Evolutionary conservation across 1,140 invertebrate genomes (phyloP).

Genomic region (Archegozetes longisetosus): DNA sequence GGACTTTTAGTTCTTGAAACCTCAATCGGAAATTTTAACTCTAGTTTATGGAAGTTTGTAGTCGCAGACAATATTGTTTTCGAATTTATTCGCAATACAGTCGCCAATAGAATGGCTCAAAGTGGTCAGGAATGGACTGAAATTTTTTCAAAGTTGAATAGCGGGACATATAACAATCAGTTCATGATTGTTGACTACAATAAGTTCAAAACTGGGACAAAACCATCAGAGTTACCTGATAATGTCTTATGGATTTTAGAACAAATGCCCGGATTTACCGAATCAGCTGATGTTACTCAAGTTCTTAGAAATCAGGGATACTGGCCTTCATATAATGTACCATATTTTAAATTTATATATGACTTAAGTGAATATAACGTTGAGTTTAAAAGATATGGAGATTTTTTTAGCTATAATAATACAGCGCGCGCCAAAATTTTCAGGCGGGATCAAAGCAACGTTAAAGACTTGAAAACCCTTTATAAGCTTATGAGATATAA

Average conservation of each 20-base stretch:
- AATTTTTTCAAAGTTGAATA: slow-evolving; percentile 44
- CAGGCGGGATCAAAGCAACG: slow-evolving; percentile 38
- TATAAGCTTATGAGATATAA: slow-evolving; percentile 52
- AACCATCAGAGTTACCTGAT: slow-evolving; percentile 29
- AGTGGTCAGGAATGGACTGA: slow-evolving; percentile 52
- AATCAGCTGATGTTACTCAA: slow-evolving; percentile 45
- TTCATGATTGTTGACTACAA: slow-evolving; percentile 68
- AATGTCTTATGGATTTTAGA: slow-evolving; percentile 58
- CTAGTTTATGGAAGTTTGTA: slow-evolving; percentile 40
- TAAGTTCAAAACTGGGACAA: slow-evolving; percentile 36
- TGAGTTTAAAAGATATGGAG: slow-evolving; percentile 43
- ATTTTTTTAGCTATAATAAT: slow-evolving; percentile 50
- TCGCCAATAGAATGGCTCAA: slow-evolving; percentile 61
- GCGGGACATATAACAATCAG: slow-evolving; percentile 68
- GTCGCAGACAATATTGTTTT: slow-evolving; percentile 44
- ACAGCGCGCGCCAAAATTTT: slow-evolving; percentile 48
- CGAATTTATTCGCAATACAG: slow-evolving; percentile 59
- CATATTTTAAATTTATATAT: slow-evolving; percentile 48
- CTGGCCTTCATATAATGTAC: slow-evolving; percentile 61
- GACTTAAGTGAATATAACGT: slow-evolving; percentile 38
- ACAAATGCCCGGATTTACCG: slow-evolving; percentile 51
- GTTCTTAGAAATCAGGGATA: slow-evolving; percentile 46
- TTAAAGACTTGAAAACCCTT: slow-evolving; percentile 40
- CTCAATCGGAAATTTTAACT: slow-evolving; percentile 52
- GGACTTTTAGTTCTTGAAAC: slow-evolving; percentile 51